Evolutionary conservation across 2,113 vertebrate genomes (phyloP).

Genomic region (Neogobius melanostomus): DNA sequence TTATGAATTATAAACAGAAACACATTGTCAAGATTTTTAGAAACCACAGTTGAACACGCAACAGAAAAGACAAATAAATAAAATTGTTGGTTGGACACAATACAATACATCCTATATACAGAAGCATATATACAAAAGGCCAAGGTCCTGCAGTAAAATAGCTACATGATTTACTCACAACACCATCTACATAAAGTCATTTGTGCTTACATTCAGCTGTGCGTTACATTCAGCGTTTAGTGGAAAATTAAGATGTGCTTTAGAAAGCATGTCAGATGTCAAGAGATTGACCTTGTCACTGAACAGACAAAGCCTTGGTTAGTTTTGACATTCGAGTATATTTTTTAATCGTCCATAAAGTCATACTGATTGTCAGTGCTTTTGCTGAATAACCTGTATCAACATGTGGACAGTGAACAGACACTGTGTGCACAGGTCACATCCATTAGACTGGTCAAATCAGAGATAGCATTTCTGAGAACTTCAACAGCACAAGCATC

Average conservation of each 20-base stretch:
- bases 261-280: neutral
- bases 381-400: neutral
- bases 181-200: neutral
- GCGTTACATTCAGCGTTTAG: conserved; percentile 4
- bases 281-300: neutral
- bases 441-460: neutral
- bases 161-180: conserved; percentile 4
- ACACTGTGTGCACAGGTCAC: neutral
- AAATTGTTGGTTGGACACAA: too few relatives aligned
- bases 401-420: neutral
- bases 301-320: neutral
- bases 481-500: too few relatives aligned
- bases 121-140: neutral
- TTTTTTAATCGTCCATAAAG: neutral
- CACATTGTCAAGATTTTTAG: neutral
- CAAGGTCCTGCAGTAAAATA: neutral
- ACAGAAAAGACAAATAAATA: neutral
- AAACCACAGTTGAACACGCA: neutral
- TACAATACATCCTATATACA: neutral
- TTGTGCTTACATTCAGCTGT: conserved; percentile 19
- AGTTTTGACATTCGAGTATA: neutral
- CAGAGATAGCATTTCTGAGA: neutral
- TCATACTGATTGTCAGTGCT: conserved; percentile 2
- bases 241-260: neutral
- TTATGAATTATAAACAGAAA: neutral